Base-by-base conservation (phyloP, 2,113 vertebrate species). In the Antennarius striatus region DNA sequence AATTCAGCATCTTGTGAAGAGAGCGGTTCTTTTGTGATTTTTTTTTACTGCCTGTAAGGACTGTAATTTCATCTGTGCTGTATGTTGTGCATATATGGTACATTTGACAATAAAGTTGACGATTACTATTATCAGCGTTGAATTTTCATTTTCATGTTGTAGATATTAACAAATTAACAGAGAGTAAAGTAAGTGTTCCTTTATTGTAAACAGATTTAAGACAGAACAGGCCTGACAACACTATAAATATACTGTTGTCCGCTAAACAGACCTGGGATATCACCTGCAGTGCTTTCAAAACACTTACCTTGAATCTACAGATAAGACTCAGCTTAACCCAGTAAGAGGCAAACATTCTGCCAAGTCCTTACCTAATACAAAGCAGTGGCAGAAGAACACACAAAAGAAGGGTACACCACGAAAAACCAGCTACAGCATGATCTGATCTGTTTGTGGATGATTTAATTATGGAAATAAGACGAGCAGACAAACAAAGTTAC, bases 251-350 rank as follows among this genome's bases (percentile, higher is more conserved):
- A 40, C 10, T 40, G 39, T 22, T 22, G 22, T 22, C 22, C 2
- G 22, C 22, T 22, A 22, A 22, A 22, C 22, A 22, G 22, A 22
- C 22, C 22, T 22, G 22, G 22, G 52, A 46, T 10, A 16, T 30
- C 9, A 0, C 47, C 50, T 61, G 61, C 42, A 51, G 51, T 71
- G 55, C 15, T 71, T 72, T 63, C 60, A 75, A 73, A 71, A 68
- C 55, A 69, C 68, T 58, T 59, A 68, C 73, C 77, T 71, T 73
- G 78, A 78, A 75, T 75, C 73, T 70, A 79, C 59, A 74, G 71
- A 78, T 76, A 73, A 81, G 75, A 32, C 49, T 51, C 16, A 9
- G 71, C 53, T 85, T 80, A 78, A 79, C 63, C 76, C 42, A 77
- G 68, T 73, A 72, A 75, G 36, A 71, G 30, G 16, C 46, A 58